A percentile compares a stretch with the other conserved stretches of the same genome.
Conservation (phyloP, 1,140 invertebrate species). For the Hetaerina americana region DNA sequence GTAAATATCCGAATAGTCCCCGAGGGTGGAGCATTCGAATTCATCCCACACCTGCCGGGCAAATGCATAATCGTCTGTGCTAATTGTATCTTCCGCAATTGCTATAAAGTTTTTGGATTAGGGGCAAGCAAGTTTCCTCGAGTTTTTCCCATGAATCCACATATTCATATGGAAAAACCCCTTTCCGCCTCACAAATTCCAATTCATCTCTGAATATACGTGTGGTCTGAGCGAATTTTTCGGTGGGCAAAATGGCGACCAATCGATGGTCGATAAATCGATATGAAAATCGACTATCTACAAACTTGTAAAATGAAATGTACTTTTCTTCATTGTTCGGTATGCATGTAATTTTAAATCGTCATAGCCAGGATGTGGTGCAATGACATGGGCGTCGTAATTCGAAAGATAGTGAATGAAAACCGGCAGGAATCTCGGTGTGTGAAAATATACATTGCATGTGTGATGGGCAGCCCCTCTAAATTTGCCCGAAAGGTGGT, state of each 20-base stretch:
- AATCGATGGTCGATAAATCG: slow-evolving; percentile 23
- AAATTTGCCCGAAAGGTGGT: neutral
- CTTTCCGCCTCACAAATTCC: slow-evolving; percentile 19
- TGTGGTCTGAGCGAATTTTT: slow-evolving; percentile 1
- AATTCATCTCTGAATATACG: slow-evolving; percentile 8
- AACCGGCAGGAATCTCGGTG: neutral
- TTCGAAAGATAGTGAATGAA: too few species aligned
- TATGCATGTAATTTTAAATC: neutral
- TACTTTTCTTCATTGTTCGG: neutral
- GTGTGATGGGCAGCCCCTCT: neutral
- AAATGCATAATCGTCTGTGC: slow-evolving; percentile 27
- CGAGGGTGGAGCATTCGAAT: slow-evolving; percentile 27
- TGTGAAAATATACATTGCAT: neutral
- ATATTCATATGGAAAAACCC: slow-evolving; percentile 24
- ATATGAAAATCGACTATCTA: neutral
- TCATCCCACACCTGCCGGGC: slow-evolving; percentile 27
- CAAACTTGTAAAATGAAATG: neutral
- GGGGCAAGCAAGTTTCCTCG: slow-evolving; percentile 23
- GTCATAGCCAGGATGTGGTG: neutral
- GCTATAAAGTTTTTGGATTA: slow-evolving; percentile 26
- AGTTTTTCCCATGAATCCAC: slow-evolving; percentile 21
- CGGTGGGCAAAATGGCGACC: slow-evolving; percentile 9
- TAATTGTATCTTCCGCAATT: slow-evolving; percentile 21
- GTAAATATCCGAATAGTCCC: slow-evolving; percentile 30
- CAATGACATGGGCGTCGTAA: neutral